phyloP scores from a whole-genome alignment of 2,888 invertebrate species.

The Pollenia griseotomentosa region DNA sequence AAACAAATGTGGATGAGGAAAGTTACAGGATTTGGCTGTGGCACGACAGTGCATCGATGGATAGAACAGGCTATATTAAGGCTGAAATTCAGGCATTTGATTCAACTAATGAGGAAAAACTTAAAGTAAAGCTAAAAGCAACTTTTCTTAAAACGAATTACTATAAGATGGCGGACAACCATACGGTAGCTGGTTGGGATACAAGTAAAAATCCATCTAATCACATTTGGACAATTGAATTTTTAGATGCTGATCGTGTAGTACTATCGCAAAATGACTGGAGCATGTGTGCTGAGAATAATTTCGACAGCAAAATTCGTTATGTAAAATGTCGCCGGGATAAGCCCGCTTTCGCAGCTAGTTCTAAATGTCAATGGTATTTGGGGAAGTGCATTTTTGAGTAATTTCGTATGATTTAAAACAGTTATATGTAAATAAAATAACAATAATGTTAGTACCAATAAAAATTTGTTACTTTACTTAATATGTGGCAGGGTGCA shows the following conservation, averaged over 20 bases:
- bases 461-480: no score
- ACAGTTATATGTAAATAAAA: no score
- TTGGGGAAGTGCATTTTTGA: no score
- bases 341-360: not conserved
- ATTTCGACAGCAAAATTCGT: slow-evolving; percentile 35
- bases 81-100: slow-evolving; percentile 4
- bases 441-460: no score
- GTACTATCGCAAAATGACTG: slow-evolving; percentile 41
- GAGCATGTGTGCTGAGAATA: slow-evolving; percentile 51
- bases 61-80: slow-evolving; percentile 41
- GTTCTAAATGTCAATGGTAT: no score
- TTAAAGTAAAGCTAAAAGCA: slow-evolving; percentile 33
- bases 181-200: slow-evolving; percentile 56
- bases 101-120: not conserved
- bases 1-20: slow-evolving; percentile 34
- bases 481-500: no score
- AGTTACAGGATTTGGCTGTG: slow-evolving; percentile 63
- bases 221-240: slow-evolving; percentile 57
- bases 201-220: not conserved
- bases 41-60: slow-evolving; percentile 50
- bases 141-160: slow-evolving; percentile 50
- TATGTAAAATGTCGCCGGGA: slow-evolving; percentile 11
- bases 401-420: no score
- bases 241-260: slow-evolving; percentile 51
- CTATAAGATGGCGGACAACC: slow-evolving; percentile 48